phyloP scores from a whole-genome alignment of 2,113 vertebrate species.

The Orthonyx spaldingii region DNA sequence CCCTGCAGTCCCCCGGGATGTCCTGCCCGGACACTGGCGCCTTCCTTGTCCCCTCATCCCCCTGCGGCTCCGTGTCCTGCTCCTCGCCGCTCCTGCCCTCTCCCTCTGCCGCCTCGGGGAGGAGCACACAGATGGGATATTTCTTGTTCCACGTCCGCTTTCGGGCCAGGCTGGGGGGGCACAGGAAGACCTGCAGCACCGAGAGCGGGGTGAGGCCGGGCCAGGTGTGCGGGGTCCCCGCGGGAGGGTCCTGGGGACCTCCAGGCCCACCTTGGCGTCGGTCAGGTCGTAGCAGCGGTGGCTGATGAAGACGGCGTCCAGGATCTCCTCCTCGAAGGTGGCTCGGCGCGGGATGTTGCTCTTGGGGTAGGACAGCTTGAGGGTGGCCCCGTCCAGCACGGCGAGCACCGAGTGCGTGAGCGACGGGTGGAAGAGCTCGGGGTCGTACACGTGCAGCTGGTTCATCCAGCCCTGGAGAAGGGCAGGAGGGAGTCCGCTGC shows the following conservation, averaged over 20 bases:
- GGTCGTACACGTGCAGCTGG: conserved; percentile 78
- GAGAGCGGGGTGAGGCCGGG: background rate
- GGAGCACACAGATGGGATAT: conserved; percentile 85
- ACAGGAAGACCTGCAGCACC: conserved; percentile 78
- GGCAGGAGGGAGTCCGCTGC: background rate
- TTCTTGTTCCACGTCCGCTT: conserved; percentile 89
- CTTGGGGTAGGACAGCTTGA: conserved; percentile 80
- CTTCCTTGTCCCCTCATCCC: background rate
- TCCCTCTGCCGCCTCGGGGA: background rate
- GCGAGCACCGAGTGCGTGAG: conserved; percentile 81
- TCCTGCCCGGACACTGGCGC: background rate
- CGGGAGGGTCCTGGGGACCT: accelerated
- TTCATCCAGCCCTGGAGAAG: conserved; percentile 86
- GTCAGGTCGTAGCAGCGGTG: conserved; percentile 74
- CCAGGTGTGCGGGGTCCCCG: accelerated
- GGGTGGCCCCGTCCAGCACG: conserved; percentile 74
- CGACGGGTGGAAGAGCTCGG: conserved; percentile 77
- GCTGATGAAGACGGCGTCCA: conserved; percentile 68
- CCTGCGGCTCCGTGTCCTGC: conserved; percentile 4
- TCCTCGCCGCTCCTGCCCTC: background rate
- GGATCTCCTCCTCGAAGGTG: conserved; percentile 72
- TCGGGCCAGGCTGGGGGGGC: conserved; percentile 77
- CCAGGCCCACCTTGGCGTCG: conserved; percentile 73
- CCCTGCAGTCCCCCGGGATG: background rate
- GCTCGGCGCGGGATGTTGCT: conserved; percentile 77